Percentiles rank a stretch among this genome's conserved stretches.
Conservation (phyloP, 1,140 invertebrate species). For the Xylocopa sonorina region DNA sequence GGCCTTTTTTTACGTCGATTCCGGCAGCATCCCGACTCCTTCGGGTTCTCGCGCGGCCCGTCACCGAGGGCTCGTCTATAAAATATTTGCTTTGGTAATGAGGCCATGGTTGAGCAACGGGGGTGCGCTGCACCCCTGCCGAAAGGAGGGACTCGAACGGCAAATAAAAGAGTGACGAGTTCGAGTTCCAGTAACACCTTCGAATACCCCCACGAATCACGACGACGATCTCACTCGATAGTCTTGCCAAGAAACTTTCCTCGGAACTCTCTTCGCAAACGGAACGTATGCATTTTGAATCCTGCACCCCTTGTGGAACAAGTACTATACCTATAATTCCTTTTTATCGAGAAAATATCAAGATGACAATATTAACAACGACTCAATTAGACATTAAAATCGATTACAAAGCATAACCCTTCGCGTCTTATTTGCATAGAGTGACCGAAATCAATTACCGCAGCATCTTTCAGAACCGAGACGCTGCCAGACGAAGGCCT, state of each 20-base stretch:
- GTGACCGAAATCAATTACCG: conserved; percentile 56
- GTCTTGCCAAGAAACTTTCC: conserved; percentile 47
- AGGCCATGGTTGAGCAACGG: conserved; percentile 77
- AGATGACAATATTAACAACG: neutral
- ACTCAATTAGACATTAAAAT: neutral
- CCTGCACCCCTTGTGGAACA: conserved; percentile 14
- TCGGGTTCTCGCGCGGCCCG: conserved; percentile 53
- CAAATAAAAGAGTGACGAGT: conserved; percentile 77
- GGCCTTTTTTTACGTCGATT: conserved; percentile 68
- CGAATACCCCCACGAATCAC: conserved; percentile 56
- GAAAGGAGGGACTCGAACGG: conserved; percentile 75
- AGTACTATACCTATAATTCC: neutral
- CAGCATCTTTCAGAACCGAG: conserved; percentile 13
- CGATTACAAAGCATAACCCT: neutral
- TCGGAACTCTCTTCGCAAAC: conserved; percentile 7
- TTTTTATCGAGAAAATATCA: no score
- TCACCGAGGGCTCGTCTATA: conserved; percentile 77
- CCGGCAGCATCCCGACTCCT: conserved; percentile 52
- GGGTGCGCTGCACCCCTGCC: conserved; percentile 36
- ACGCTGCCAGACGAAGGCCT: neutral
- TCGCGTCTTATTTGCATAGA: conserved; percentile 61
- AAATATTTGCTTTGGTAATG: conserved; percentile 83
- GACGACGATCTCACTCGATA: conserved; percentile 64
- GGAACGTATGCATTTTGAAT: neutral
- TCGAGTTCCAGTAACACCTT: conserved; percentile 76